Evolutionary conservation across 2,113 vertebrate species (phyloP).

Genomic region (Gnathonemus echidnorhynchus): DNA sequence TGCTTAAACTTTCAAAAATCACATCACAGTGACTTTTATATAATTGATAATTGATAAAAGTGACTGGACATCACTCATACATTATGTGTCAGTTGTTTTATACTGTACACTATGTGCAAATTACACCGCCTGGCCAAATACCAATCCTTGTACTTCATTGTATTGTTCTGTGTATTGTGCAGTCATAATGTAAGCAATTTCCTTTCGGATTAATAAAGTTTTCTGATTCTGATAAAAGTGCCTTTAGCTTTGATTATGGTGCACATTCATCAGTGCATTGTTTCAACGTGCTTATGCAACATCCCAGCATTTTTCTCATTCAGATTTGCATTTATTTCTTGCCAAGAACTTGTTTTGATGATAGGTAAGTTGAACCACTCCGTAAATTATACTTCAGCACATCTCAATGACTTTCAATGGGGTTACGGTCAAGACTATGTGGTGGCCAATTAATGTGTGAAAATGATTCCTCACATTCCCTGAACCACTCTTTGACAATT

Average conservation of each 20-base stretch:
- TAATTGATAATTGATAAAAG: not conserved
- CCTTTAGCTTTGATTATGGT: not conserved
- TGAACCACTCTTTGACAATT: too few relatives aligned
- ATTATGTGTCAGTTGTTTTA: not conserved
- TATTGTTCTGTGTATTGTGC: too few relatives aligned
- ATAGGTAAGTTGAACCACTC: not conserved
- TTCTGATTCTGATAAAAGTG: too few relatives aligned
- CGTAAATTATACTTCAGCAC: not conserved
- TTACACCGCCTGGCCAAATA: not conserved
- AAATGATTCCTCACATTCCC: too few relatives aligned
- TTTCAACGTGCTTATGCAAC: too few relatives aligned
- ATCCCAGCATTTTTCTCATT: not conserved
- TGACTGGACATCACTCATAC: not conserved
- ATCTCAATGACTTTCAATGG: not conserved
- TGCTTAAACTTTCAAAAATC: not conserved
- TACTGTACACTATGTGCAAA: not conserved
- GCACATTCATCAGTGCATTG: too few relatives aligned
- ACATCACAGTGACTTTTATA: not conserved
- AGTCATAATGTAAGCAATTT: too few relatives aligned
- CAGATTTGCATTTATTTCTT: not conserved
- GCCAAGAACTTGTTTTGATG: not conserved
- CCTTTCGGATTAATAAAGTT: too few relatives aligned
- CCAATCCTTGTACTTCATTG: too few relatives aligned
- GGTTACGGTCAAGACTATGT: not conserved
- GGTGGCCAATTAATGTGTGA: too few relatives aligned